Evolutionary conservation across 2,113 vertebrate genomes (phyloP).

Genomic region (Donacobius atricapilla): DNA sequence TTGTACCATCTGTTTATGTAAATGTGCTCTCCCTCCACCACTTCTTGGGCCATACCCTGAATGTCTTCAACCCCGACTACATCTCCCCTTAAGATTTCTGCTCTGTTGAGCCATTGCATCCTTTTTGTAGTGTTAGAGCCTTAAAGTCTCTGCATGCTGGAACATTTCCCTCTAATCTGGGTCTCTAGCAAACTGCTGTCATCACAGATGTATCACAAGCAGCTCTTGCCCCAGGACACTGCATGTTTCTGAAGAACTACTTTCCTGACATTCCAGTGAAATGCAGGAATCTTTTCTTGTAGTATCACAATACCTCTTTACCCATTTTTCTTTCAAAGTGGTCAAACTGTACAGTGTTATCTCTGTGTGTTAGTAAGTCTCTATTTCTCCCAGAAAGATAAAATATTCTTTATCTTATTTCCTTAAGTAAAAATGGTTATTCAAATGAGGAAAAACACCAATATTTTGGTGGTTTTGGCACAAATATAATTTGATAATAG

Average conservation of each 20-base stretch:
- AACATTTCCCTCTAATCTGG: conserved; percentile 51
- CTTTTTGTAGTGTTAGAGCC: conserved; percentile 21
- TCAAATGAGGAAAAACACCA: neutral
- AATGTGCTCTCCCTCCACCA: neutral
- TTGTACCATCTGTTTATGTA: neutral
- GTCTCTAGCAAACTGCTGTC: conserved; percentile 61
- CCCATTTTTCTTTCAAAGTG: neutral
- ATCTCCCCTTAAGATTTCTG: conserved; percentile 12
- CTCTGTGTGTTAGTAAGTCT: neutral
- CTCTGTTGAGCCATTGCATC: neutral
- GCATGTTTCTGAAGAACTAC: conserved; percentile 50
- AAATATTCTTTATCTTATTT: neutral
- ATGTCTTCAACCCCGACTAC: neutral
- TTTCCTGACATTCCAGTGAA: conserved; percentile 28
- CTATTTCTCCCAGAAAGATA: neutral
- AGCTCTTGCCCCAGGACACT: conserved; percentile 62
- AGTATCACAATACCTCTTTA: neutral
- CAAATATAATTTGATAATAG: neutral
- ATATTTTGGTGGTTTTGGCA: neutral
- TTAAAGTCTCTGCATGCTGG: conserved; percentile 58
- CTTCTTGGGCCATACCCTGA: neutral
- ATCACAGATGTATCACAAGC: conserved; percentile 57
- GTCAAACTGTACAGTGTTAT: neutral
- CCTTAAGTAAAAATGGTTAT: neutral
- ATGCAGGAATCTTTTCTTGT: neutral